phyloP scores from a whole-genome alignment of 2,113 vertebrate genomes.

The Cathartes aura region DNA sequence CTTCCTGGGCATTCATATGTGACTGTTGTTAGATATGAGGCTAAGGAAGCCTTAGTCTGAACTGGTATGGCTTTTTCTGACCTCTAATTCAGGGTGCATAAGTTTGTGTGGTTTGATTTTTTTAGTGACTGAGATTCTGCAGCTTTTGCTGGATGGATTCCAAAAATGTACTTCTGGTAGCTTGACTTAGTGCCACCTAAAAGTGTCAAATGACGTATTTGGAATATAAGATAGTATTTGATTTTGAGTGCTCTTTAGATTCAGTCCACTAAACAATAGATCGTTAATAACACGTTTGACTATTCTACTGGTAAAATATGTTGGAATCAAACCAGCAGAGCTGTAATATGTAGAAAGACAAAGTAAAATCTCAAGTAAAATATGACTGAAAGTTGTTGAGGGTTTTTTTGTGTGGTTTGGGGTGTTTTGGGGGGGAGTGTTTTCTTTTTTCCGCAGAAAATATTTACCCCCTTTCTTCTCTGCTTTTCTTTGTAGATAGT shows the following conservation, averaged over 20 bases:
- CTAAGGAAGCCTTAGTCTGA: neutral
- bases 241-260: neutral
- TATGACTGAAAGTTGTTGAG: neutral
- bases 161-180: neutral
- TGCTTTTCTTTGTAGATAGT: slow-evolving; percentile 82
- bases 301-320: neutral
- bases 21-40: neutral
- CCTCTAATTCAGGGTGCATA: neutral
- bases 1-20: neutral
- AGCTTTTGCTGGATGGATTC: neutral
- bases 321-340: neutral
- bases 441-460: neutral
- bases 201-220: neutral
- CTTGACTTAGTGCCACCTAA: neutral
- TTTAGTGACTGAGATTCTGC: neutral
- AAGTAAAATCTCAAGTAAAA: neutral
- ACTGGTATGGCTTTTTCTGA: neutral
- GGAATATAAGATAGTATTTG: neutral
- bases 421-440: no score
- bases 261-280: neutral
- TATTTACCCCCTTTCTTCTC: neutral
- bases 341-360: neutral
- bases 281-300: neutral
- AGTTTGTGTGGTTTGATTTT: neutral
- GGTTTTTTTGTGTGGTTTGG: fast-evolving